Percentiles rank a stretch among this genome's conserved stretches.
phyloP scores from a whole-genome alignment of 2,797 vertebrate species.

The Carcharodon carcharias region DNA sequence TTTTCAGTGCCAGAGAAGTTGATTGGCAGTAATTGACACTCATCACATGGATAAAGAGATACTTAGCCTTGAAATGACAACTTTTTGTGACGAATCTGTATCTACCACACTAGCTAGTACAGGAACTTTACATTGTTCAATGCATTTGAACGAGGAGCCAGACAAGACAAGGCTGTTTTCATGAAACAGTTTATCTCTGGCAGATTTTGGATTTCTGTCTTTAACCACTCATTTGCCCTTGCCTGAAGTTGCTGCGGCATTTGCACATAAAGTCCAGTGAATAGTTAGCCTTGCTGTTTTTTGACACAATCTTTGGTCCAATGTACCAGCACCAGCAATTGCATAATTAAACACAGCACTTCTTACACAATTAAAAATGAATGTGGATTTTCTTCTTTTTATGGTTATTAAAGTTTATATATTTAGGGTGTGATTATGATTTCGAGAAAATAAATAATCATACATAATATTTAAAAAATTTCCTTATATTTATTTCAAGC shows the following conservation, averaged over 20 bases:
- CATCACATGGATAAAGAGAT: not conserved
- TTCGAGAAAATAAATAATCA: not conserved
- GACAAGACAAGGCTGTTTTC: not conserved
- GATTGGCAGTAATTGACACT: not conserved
- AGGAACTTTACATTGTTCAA: not conserved
- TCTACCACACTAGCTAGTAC: not conserved
- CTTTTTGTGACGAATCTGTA: not conserved
- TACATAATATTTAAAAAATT: not conserved
- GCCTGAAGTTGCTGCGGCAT: not conserved
- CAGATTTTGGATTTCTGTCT: not conserved
- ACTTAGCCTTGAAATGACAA: not conserved
- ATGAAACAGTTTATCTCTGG: not conserved
- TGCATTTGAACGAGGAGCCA: not conserved
- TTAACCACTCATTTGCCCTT: not conserved
- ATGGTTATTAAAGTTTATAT: not conserved
- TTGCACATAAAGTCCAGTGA: not conserved
- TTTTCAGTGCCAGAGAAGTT: not conserved
- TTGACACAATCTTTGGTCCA: not conserved
- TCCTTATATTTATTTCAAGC: not conserved
- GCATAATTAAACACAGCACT: not conserved
- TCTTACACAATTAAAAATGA: not conserved
- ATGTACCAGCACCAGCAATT: not conserved
- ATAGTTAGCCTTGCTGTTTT: not conserved
- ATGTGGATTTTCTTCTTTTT: not conserved
- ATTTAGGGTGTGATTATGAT: not conserved